Percentiles rank a stretch among this genome's conserved stretches.
Evolutionary conservation across 2,888 invertebrate genomes (phyloP).

Genomic region (Teleogryllus oceanicus): DNA sequence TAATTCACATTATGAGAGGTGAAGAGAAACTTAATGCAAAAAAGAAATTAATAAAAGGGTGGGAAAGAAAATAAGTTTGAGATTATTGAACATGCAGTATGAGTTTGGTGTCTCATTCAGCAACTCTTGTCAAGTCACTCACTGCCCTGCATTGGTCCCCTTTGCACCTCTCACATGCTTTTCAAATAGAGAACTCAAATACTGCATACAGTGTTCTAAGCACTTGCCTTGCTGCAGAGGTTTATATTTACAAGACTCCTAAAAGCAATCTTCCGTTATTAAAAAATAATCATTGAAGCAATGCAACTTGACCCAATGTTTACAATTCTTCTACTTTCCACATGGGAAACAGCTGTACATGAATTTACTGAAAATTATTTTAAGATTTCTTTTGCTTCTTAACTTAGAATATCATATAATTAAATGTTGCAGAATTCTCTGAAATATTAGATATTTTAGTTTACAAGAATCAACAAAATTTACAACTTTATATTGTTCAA

Average conservation of each 20-base stretch:
- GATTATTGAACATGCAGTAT: not conserved
- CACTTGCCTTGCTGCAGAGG: not conserved
- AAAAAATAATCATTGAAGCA: not conserved
- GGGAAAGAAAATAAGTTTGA: not conserved
- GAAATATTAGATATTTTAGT: no score
- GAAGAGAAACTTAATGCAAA: conserved; percentile 7
- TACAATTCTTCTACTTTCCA: no score
- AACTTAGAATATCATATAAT: no score
- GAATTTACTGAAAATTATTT: no score
- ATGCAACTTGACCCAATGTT: not conserved
- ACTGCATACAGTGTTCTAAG: not conserved
- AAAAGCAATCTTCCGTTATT: not conserved
- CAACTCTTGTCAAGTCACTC: not conserved
- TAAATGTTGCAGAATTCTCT: no score
- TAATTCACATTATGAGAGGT: not conserved
- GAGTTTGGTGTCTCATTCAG: not conserved
- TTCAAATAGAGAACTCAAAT: not conserved
- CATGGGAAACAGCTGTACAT: no score
- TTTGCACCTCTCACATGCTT: not conserved
- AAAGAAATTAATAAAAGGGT: not conserved
- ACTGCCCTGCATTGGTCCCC: not conserved
- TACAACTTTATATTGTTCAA: no score
- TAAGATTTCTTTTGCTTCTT: no score
- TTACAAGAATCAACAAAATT: no score
- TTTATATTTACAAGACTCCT: not conserved